Evolutionary conservation across 2,888 invertebrate species (phyloP).

Genomic region (Sesamia inferens): DNA sequence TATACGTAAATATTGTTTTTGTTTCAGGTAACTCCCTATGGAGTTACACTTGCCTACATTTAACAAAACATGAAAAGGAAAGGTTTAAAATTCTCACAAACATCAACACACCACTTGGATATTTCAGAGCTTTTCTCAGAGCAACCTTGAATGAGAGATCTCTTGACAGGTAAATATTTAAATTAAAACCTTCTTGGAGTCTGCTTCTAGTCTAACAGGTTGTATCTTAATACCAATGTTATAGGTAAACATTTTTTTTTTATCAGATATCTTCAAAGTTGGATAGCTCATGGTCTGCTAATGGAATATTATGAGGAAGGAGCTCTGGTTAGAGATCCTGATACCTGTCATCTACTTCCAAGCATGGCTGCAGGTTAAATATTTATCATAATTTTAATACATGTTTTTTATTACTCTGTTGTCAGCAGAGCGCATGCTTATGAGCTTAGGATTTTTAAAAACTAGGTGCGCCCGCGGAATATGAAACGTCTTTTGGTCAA

Average conservation of each 20-base stretch:
- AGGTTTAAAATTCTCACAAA: constrained; percentile 92
- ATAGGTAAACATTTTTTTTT: background rate
- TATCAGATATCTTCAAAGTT: constrained; percentile 92
- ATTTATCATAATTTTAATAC: constrained; percentile 8
- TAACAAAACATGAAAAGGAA: constrained; percentile 96
- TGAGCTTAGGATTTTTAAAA: background rate
- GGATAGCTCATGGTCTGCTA: constrained; percentile 92
- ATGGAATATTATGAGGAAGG: constrained; percentile 95
- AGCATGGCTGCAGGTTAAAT: constrained; percentile 95
- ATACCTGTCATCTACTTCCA: constrained; percentile 94
- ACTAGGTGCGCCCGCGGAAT: background rate
- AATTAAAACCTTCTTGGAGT: background rate
- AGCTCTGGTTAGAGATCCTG: constrained; percentile 95
- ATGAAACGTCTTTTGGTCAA: too few relatives aligned
- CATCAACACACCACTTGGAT: constrained; percentile 91
- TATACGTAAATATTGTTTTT: constrained; percentile 14
- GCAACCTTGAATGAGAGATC: constrained; percentile 97
- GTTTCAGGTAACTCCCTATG: constrained; percentile 91
- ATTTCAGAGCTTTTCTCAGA: constrained; percentile 96
- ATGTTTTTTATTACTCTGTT: background rate
- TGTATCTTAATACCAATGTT: background rate
- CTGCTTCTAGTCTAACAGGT: background rate
- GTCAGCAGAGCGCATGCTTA: background rate
- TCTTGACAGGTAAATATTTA: constrained; percentile 90
- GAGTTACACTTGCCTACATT: constrained; percentile 94